A percentile compares a stretch with the other conserved stretches of the same genome.
phyloP scores from a whole-genome alignment of 2,888 invertebrate genomes.

The Melanophora roralis region DNA sequence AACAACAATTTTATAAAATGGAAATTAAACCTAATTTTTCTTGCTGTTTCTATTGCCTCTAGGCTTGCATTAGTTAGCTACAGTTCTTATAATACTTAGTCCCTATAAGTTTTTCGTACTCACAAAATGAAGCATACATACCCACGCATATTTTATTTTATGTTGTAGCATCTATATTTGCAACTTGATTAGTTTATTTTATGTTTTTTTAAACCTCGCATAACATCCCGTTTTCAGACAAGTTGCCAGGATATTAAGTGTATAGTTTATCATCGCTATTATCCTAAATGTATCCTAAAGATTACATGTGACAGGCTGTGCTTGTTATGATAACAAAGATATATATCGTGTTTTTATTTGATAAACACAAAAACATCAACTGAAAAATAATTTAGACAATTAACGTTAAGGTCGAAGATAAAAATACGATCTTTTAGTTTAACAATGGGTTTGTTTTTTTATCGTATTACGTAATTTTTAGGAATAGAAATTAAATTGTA shows the following conservation, averaged over 20 bases:
- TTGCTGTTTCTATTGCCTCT: neutral
- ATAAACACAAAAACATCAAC: conserved; percentile 28
- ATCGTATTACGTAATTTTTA: too few species aligned
- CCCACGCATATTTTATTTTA: neutral
- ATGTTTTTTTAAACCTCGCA: neutral
- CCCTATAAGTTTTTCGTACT: too few species aligned
- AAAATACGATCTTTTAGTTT: neutral
- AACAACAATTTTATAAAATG: too few species aligned
- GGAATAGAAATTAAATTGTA: too few species aligned
- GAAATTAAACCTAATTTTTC: neutral
- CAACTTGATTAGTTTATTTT: conserved; percentile 11
- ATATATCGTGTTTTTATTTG: conserved; percentile 29
- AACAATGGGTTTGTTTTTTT: too few species aligned
- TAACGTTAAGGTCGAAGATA: neutral
- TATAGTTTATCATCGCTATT: neutral
- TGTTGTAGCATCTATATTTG: conserved; percentile 29
- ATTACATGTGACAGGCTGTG: conserved; percentile 55
- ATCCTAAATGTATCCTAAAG: conserved; percentile 1
- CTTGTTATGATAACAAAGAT: conserved; percentile 61
- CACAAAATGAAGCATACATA: conserved; percentile 6
- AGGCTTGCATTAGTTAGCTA: neutral
- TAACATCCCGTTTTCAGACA: neutral
- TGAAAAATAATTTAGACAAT: conserved; percentile 13
- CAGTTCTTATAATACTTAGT: conserved; percentile 6
- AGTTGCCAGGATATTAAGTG: conserved; percentile 14